A percentile compares a stretch with the other conserved stretches of the same genome.
These are phyloP conservation scores for Morpho achilles DNA, from an alignment of 2,888 invertebrate species.

Conservation along the genomic window DNA sequence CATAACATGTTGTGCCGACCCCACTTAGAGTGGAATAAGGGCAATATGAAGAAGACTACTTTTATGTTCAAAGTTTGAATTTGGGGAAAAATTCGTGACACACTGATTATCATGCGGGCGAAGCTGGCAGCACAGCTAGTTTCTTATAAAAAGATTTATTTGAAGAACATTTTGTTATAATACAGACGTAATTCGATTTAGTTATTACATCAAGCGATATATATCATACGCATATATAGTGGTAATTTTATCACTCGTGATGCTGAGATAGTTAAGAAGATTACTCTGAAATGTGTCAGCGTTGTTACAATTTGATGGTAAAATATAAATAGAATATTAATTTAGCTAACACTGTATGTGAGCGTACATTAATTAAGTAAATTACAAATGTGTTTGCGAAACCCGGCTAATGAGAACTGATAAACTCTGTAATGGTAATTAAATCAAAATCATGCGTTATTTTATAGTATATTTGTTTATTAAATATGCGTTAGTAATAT, in stretches of 20 bases:
- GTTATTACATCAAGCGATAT: no score
- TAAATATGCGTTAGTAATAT: neutral
- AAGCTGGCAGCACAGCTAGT: no score
- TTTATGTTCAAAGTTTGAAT: no score
- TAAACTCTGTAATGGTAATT: slow-evolving; percentile 28
- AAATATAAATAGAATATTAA: slow-evolving; percentile 13
- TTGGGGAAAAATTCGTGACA: no score
- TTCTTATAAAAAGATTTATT: no score
- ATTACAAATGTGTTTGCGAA: slow-evolving; percentile 27
- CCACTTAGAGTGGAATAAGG: no score
- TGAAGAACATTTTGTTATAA: no score
- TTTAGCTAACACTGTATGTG: slow-evolving; percentile 12
- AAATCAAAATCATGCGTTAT: slow-evolving; percentile 24
- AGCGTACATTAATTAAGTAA: slow-evolving; percentile 29
- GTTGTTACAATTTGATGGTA: slow-evolving; percentile 2
- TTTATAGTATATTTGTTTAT: neutral
- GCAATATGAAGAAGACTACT: no score
- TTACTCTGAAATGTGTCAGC: slow-evolving; percentile 15
- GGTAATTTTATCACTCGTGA: neutral
- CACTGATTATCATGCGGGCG: no score
- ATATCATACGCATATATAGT: no score
- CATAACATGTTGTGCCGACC: no score
- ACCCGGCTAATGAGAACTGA: slow-evolving; percentile 31
- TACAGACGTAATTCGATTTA: no score
- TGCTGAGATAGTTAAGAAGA: slow-evolving; percentile 5